Evolutionary conservation across 2,888 invertebrate genomes (phyloP), one percentile per base, ranked within the genome.

Genomic region (Oxycera nigricornis): DNA sequence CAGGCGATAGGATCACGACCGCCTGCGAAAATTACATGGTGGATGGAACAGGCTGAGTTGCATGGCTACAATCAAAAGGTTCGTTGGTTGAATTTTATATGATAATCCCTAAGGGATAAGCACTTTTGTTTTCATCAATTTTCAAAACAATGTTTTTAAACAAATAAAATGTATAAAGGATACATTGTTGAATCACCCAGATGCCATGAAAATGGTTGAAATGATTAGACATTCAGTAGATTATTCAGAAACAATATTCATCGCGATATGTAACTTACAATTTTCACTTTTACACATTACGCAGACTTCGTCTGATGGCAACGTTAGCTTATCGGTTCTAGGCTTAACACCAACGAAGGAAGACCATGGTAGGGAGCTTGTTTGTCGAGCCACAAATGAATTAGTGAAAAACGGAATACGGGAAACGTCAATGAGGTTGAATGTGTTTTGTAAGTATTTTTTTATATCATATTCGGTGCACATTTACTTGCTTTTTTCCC

Each of bases 11-110:
- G 96, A 0, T 94, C 96, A 2, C 87, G 94, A 77, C 95, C 96
- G 0, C 92, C 95, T 0, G 94, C 95, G 0, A 89, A 91, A 81
- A 91, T 96, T 77, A 90, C 92, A 0, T 96, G 96, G 96, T 94
- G 91, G 90, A 89, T 94, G 86, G 93, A 93, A 80, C 91, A 90
- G 61, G 88, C 89, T 76, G 90, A 90, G 78, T 85, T 94, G 78
- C 87, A 87, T 67, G 84, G 82, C 1, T 84, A 83, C 62, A 84
- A 81, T 76, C 85, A 85, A 78, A 85, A 85, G 83, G 85, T 85
- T 62, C 24, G 70, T 67, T 50, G n/a, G n/a, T n/a, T n/a, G n/a
- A n/a, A n/a, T n/a, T n/a, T n/a, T n/a, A n/a, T n/a, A n/a, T n/a
- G n/a, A n/a, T n/a, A n/a, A n/a, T n/a, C n/a, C n/a, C n/a, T n/a